Conservation (phyloP, 2,888 invertebrate species). For the Erebia epiphron region DNA sequence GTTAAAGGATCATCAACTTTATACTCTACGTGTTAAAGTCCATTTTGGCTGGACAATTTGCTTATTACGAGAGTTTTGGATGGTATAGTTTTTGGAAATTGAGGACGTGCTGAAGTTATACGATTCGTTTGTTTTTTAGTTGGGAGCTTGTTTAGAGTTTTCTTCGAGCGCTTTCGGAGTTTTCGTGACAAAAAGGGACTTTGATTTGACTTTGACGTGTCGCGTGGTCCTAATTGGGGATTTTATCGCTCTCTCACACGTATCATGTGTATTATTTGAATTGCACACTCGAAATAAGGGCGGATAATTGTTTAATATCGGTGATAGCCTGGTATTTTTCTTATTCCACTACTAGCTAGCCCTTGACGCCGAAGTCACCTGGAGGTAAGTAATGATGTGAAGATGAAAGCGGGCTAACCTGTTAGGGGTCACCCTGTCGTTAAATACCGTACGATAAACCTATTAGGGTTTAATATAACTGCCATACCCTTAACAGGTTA, state of each 20-base stretch:
- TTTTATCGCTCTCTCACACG: background rate
- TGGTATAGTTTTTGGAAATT: constrained; percentile 23
- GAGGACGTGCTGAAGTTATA: constrained; percentile 33
- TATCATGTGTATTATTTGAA: too few relatives aligned
- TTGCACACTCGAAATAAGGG: too few relatives aligned
- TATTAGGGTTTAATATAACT: too few relatives aligned
- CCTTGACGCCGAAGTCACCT: too few relatives aligned
- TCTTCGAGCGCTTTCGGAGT: background rate
- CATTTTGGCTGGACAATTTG: background rate
- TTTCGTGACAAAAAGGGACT: constrained; percentile 16
- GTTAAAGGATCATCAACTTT: background rate
- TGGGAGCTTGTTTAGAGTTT: constrained; percentile 16
- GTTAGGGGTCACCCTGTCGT: too few relatives aligned
- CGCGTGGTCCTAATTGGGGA: background rate
- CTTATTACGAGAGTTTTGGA: constrained; percentile 15
- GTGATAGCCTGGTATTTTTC: too few relatives aligned
- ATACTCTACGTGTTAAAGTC: background rate
- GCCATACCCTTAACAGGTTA: too few relatives aligned
- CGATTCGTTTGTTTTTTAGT: constrained; percentile 25
- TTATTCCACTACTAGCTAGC: too few relatives aligned
- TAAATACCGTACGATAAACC: too few relatives aligned
- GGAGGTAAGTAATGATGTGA: too few relatives aligned
- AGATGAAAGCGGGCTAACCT: too few relatives aligned
- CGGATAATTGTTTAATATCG: too few relatives aligned
- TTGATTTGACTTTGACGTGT: background rate